These are phyloP conservation scores for Leptopilina clavipes DNA, from an alignment of 1,140 invertebrate species.

Conservation along the genomic window DNA sequence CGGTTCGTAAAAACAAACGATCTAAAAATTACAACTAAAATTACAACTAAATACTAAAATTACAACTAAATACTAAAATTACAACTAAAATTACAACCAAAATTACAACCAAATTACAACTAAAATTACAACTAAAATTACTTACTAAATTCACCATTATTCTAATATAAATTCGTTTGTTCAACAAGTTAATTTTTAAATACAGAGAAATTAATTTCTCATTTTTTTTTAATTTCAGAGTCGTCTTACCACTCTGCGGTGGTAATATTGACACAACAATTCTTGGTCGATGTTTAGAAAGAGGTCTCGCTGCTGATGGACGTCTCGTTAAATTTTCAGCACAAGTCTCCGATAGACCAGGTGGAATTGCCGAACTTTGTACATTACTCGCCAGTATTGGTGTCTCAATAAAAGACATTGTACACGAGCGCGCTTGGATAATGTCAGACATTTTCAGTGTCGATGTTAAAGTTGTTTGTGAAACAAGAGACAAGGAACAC, in stretches of 20 bases:
- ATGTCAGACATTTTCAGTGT: slow-evolving; percentile 90
- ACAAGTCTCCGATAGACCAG: slow-evolving; percentile 89
- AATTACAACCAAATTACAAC: no score
- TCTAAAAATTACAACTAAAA: no score
- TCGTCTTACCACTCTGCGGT: slow-evolving; percentile 89
- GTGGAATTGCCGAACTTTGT: slow-evolving; percentile 91
- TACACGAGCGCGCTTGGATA: slow-evolving; percentile 95
- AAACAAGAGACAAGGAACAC: slow-evolving; percentile 89
- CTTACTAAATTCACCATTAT: no score
- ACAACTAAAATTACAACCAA: no score
- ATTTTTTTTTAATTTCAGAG: slow-evolving; percentile 74
- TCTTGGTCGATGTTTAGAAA: slow-evolving; percentile 89
- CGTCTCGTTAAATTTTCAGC: slow-evolving; percentile 90
- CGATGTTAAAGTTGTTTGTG: slow-evolving; percentile 87
- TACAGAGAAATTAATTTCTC: no score
- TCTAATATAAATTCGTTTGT: no score
- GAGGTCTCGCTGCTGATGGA: slow-evolving; percentile 92
- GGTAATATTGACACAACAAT: slow-evolving; percentile 96
- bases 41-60: no score
- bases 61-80: no score
- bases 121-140: no score
- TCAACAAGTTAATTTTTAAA: no score
- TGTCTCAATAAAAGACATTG: slow-evolving; percentile 95
- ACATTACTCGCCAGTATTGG: slow-evolving; percentile 84
- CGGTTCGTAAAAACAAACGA: no score